These are phyloP conservation scores for Plectropomus leopardus DNA, from an alignment of 2,113 vertebrate genomes.

Conservation along the genomic window DNA sequence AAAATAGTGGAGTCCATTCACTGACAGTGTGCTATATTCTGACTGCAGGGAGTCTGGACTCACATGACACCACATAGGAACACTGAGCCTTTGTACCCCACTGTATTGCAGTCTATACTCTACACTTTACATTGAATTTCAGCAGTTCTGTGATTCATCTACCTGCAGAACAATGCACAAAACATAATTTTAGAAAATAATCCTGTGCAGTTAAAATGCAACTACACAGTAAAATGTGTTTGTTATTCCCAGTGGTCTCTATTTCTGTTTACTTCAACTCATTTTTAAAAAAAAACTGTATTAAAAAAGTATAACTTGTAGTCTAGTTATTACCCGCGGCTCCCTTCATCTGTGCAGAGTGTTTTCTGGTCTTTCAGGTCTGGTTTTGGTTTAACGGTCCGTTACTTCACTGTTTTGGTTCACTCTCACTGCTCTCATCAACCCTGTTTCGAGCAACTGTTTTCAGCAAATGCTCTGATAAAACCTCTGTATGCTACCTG, in stretches of 20 bases:
- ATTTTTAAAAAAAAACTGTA: no score
- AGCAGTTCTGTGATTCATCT: background rate
- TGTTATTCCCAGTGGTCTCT: no score
- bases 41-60: slow-evolving; percentile 27
- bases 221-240: background rate
- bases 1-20: background rate
- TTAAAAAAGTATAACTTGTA: slow-evolving; percentile 3
- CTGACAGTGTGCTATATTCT: slow-evolving; percentile 23
- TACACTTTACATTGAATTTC: slow-evolving; percentile 12
- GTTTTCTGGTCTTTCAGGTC: background rate
- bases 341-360: background rate
- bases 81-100: background rate
- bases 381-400: background rate
- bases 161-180: slow-evolving; percentile 1
- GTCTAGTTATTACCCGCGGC: background rate
- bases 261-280: no score
- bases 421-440: background rate
- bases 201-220: background rate
- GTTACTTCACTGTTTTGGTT: slow-evolving; percentile 3
- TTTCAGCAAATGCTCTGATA: slow-evolving; percentile 16
- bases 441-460: slow-evolving; percentile 10
- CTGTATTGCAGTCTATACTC: background rate
- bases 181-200: background rate
- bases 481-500: background rate
- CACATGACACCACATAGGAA: background rate